Conservation (phyloP, 1,140 invertebrate genomes). For the Ceratina calcarata region DNA sequence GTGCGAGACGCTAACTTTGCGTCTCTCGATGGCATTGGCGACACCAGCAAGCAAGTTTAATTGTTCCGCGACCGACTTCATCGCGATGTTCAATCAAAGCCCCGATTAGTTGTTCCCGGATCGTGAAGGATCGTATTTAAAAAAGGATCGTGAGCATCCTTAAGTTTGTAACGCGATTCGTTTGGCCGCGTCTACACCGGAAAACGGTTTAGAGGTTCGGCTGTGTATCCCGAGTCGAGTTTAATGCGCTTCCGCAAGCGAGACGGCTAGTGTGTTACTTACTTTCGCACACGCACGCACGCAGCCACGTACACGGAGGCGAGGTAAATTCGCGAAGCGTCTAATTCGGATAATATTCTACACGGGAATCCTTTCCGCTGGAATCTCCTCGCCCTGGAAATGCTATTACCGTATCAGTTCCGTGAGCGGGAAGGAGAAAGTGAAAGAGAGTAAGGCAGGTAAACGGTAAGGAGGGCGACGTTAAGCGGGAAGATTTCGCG, state of each 20-base stretch:
- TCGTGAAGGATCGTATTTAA: no score
- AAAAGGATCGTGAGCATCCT: no score
- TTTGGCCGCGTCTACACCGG: no score
- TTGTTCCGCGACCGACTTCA: background rate
- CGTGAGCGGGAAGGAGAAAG: background rate
- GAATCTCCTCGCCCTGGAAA: slow-evolving; percentile 56
- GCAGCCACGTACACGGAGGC: background rate
- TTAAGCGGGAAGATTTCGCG: slow-evolving; percentile 52
- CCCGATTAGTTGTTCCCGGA: no score
- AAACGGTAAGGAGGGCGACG: background rate
- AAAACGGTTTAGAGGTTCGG: background rate
- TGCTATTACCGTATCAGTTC: slow-evolving; percentile 59
- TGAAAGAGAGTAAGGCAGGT: background rate
- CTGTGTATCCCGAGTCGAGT: background rate
- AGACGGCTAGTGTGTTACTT: no score
- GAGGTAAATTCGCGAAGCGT: slow-evolving; percentile 43
- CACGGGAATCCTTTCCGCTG: slow-evolving; percentile 54
- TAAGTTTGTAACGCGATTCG: no score
- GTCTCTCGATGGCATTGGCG: no score
- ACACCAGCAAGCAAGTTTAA: background rate
- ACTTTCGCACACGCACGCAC: background rate
- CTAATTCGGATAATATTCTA: slow-evolving; percentile 52
- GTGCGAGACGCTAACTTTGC: no score
- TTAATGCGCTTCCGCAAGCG: slow-evolving; percentile 27
- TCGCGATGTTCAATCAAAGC: no score